Conservation (phyloP, 2,888 invertebrate species). For the Aradus depressus region DNA sequence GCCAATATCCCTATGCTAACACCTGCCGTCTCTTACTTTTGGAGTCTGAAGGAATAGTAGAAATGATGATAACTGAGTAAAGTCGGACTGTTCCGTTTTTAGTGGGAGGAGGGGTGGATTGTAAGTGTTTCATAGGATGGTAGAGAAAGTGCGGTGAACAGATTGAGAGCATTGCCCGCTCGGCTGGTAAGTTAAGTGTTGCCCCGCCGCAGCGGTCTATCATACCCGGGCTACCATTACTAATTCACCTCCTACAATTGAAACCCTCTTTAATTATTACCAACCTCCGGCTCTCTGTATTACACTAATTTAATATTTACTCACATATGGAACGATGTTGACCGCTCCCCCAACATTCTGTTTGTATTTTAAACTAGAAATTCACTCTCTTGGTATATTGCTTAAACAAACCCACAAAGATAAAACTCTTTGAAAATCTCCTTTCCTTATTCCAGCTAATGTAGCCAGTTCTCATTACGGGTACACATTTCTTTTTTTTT, state of each 20-base stretch:
- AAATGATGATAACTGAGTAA: too few relatives aligned
- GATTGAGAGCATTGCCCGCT: constrained; percentile 12
- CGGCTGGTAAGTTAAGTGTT: constrained; percentile 16
- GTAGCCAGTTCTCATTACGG: too few relatives aligned
- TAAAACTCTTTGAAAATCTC: too few relatives aligned
- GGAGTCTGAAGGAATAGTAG: too few relatives aligned
- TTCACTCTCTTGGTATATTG: constrained; percentile 5
- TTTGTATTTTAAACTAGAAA: constrained; percentile 22
- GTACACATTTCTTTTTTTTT: too few relatives aligned
- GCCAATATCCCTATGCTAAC: too few relatives aligned
- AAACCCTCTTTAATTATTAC: constrained; percentile 27
- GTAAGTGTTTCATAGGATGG: constrained; percentile 17
- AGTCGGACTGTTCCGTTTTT: too few relatives aligned
- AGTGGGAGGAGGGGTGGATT: too few relatives aligned
- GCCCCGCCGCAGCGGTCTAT: constrained; percentile 24
- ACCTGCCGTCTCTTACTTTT: too few relatives aligned
- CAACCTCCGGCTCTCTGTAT: constrained; percentile 24
- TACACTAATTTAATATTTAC: constrained; percentile 27
- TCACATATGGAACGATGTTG: constrained; percentile 26
- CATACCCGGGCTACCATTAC: constrained; percentile 20
- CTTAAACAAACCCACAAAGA: constrained; percentile 7
- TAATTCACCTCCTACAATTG: constrained; percentile 26
- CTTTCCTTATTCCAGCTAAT: too few relatives aligned
- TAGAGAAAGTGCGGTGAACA: constrained; percentile 6
- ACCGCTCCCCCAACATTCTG: constrained; percentile 22